Evolutionary conservation across 2,888 invertebrate genomes (phyloP), one percentile per base, ranked within the genome.

Genomic region (Dynastes maya): DNA sequence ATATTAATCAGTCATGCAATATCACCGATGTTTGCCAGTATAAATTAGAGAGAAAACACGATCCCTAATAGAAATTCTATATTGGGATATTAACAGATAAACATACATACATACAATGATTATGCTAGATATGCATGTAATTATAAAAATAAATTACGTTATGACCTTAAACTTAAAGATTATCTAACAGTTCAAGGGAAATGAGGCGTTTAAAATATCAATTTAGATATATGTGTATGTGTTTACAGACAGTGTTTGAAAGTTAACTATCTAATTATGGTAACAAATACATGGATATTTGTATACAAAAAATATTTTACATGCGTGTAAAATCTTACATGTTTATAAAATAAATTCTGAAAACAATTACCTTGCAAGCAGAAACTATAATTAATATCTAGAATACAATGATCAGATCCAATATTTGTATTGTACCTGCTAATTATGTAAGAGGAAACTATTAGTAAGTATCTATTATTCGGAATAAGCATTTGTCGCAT

Each of bases 81-180:
- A 29, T 68, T 68, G 29, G 27, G 51, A 49, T 49, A 32, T 51
- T 51, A 40, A 13, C 5, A 51, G 51, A 51, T 68, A 68, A 68
- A 27, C 9, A 32, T 63, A 63, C 27, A 3, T 63, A 22, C 32
- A 63, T 11, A 11, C 27, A 63, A 11, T 63, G n/a, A 68, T 68
- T 51, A 51, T 53, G 13, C 13, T 6, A 37, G 32, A 65, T 65
- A n/a, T 65, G 51, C 29, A 51, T 6, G 49, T 27, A 68, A 40
- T 51, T 68, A 51, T 32, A 51, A 29, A 51, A 49, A 51, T 68
- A 68, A 53, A 68, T 68, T 68, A 68, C 29, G 51, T 27, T 27
- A n/a, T 68, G 68, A 68, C 68, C 68, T 68, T 68, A 68, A 49
- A 51, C 68, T 27, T 68, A 68, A 27, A 29, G 68, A 51, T 68